phyloP scores from a whole-genome alignment of 2,797 vertebrate genomes.

The Thalassophryne amazonica region DNA sequence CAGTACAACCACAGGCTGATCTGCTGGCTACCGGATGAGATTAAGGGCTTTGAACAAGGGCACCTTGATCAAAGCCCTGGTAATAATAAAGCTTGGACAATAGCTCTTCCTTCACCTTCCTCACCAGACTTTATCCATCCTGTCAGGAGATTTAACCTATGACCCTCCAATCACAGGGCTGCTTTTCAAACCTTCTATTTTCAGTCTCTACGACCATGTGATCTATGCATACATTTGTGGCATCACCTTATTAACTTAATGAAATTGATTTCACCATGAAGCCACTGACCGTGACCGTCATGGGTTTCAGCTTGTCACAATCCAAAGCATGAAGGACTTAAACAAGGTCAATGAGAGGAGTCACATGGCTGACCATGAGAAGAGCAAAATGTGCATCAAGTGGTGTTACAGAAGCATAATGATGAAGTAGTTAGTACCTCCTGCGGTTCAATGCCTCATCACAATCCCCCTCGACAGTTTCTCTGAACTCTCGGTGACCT shows the following conservation, averaged over 20 bases:
- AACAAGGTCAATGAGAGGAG: constrained; percentile 27
- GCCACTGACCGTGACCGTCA: not conserved
- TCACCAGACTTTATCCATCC: too few species aligned
- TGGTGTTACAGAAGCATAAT: constrained; percentile 30
- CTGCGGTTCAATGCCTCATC: constrained; percentile 47
- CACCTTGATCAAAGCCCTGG: too few species aligned
- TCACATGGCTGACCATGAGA: constrained; percentile 12
- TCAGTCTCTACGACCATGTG: too few species aligned
- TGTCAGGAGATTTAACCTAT: too few species aligned
- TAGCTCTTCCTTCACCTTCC: too few species aligned
- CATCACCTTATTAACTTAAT: not conserved
- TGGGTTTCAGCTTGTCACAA: constrained; percentile 5
- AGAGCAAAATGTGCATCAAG: constrained; percentile 32
- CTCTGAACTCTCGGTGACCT: constrained; percentile 58
- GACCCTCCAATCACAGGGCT: too few species aligned
- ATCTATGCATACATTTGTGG: too few species aligned
- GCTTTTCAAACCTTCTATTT: too few species aligned
- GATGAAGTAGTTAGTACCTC: constrained; percentile 47
- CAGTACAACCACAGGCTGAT: too few species aligned
- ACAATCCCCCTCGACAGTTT: constrained; percentile 4
- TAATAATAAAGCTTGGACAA: too few species aligned
- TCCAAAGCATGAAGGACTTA: constrained; percentile 20
- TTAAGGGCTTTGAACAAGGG: too few species aligned
- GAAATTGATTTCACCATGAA: not conserved
- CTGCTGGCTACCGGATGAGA: too few species aligned